Conservation (phyloP, 2,113 vertebrate genomes). For the Pangasianodon hypophthalmus region DNA sequence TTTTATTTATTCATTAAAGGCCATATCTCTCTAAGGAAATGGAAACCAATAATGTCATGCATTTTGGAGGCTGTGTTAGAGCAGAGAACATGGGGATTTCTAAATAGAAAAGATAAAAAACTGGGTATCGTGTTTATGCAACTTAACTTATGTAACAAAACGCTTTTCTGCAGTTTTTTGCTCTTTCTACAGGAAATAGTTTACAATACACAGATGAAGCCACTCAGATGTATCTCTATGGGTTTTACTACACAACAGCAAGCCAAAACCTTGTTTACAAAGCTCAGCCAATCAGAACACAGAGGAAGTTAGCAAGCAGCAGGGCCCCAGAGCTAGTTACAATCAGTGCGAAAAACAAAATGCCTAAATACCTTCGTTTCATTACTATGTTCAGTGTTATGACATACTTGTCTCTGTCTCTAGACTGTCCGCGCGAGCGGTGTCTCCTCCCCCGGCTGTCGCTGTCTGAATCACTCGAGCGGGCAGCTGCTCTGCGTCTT, state of each 20-base stretch:
- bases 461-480: slow-evolving; percentile 63
- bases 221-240: not conserved
- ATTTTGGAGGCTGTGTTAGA: not conserved
- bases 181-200: no score
- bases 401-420: slow-evolving; percentile 58
- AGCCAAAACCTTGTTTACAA: not conserved
- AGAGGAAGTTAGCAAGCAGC: not conserved
- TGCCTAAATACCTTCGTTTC: not conserved
- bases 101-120: no score
- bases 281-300: not conserved
- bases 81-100: no score
- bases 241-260: no score
- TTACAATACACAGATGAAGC: no score
- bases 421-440: slow-evolving; percentile 47
- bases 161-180: no score
- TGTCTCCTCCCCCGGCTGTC: slow-evolving; percentile 40
- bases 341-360: not conserved
- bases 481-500: slow-evolving; percentile 44
- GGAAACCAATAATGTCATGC: not conserved
- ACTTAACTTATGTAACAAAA: no score
- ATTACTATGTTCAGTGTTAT: not conserved
- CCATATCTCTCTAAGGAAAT: not conserved
- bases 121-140: no score
- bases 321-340: not conserved
- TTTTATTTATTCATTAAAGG: not conserved